These are phyloP conservation scores for Sterna hirundo DNA, from an alignment of 2,113 vertebrate species.

Conservation along the genomic window DNA sequence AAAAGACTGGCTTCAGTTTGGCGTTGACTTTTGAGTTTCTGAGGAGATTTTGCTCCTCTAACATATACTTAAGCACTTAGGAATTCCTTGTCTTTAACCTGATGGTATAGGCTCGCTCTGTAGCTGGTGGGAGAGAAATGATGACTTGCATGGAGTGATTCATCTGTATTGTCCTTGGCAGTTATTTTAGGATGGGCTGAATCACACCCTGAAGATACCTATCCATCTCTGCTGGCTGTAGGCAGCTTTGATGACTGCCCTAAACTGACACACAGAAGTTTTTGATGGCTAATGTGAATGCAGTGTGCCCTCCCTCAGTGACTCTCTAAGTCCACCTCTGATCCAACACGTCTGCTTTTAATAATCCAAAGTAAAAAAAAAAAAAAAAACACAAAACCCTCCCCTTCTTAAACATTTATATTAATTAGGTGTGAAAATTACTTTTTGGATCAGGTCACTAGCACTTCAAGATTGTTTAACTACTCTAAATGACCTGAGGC, in stretches of 20 bases:
- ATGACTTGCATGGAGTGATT: neutral
- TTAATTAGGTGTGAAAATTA: slow-evolving; percentile 33
- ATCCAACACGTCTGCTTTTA: neutral
- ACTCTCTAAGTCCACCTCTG: neutral
- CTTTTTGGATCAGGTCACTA: neutral
- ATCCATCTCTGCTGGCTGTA: neutral
- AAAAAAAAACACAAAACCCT: neutral
- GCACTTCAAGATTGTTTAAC: neutral
- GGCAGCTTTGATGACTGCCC: neutral
- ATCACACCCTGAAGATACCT: neutral
- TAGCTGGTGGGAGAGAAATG: neutral
- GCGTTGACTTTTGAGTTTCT: neutral
- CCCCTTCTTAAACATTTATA: neutral
- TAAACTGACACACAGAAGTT: neutral
- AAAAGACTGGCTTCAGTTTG: neutral
- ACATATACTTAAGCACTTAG: neutral
- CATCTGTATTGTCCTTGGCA: neutral
- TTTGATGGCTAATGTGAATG: neutral
- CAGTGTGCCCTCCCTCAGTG: neutral
- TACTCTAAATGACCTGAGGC: neutral
- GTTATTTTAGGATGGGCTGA: neutral
- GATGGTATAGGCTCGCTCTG: neutral
- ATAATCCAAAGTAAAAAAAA: neutral
- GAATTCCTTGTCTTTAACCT: neutral
- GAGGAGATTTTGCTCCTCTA: neutral